Conservation (phyloP, 2,888 invertebrate species). For the Pristionchus fissidentatus region DNA sequence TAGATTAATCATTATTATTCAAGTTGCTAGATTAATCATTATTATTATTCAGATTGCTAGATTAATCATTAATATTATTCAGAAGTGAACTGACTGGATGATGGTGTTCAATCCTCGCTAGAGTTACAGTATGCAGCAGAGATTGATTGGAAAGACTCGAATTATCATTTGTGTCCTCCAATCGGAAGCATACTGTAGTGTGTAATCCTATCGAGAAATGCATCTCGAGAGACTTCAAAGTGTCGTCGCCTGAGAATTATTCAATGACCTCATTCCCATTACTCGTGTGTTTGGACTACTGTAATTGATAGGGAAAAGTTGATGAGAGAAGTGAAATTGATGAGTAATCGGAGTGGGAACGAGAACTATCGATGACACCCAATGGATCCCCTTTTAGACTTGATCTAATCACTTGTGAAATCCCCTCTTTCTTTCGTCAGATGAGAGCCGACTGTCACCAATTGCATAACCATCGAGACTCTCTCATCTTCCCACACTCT, state of each 20-base stretch:
- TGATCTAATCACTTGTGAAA: constrained; percentile 30
- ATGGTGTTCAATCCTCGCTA: constrained; percentile 72
- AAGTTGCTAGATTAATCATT: neutral
- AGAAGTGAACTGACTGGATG: constrained; percentile 62
- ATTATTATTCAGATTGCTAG: no score
- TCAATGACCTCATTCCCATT: constrained; percentile 25
- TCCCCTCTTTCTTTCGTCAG: neutral
- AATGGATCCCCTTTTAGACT: neutral
- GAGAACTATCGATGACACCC: neutral
- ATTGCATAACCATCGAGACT: neutral
- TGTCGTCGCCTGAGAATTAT: constrained; percentile 46
- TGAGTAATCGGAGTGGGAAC: neutral
- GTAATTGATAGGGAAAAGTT: constrained; percentile 49
- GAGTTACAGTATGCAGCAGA: constrained; percentile 69
- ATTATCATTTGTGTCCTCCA: constrained; percentile 53
- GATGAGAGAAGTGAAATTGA: constrained; percentile 54
- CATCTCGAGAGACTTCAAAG: constrained; percentile 58
- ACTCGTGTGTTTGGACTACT: constrained; percentile 21
- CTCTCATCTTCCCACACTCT: neutral
- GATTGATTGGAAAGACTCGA: constrained; percentile 52
- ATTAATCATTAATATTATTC: no score
- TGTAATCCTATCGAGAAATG: constrained; percentile 66
- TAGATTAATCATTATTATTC: neutral
- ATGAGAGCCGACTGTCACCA: neutral
- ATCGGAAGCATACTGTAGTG: constrained; percentile 65